A percentile compares a stretch with the other conserved stretches of the same genome.
phyloP scores from a whole-genome alignment of 2,888 invertebrate genomes.

The Galeopsomyia nigrocyanea region DNA sequence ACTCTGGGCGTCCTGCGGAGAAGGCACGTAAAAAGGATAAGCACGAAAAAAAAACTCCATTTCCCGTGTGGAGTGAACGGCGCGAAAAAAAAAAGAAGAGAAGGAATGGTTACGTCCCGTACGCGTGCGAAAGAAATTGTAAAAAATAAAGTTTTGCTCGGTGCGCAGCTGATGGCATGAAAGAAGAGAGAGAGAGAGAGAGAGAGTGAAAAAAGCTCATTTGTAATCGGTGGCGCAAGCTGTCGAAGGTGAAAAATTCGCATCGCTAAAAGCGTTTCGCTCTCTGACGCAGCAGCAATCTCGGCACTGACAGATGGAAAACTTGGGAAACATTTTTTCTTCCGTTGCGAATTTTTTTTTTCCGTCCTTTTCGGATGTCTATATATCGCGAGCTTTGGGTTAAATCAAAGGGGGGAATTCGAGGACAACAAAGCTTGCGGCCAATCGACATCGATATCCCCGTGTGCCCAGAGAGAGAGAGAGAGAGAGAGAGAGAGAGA shows the following conservation, averaged over 20 bases:
- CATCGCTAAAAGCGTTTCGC: not conserved
- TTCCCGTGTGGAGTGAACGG: too few species aligned
- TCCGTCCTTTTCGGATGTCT: not conserved
- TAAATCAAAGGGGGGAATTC: conserved; percentile 16
- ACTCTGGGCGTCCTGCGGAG: too few species aligned
- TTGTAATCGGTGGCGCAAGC: conserved; percentile 6
- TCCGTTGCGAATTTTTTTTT: conserved; percentile 4
- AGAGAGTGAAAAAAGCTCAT: conserved; percentile 17
- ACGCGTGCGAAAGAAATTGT: too few species aligned
- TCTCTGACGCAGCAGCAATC: conserved; percentile 16
- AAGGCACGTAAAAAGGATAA: too few species aligned
- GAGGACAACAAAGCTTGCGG: too few species aligned
- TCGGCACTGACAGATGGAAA: conserved; percentile 10
- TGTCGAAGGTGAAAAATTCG: conserved; percentile 19
- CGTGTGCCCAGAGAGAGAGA: not conserved
- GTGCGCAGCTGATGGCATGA: too few species aligned
- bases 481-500: not conserved
- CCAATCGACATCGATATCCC: not conserved
- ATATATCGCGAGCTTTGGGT: not conserved
- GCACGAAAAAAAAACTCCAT: too few species aligned
- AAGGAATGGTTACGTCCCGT: too few species aligned
- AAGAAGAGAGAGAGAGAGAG: too few species aligned
- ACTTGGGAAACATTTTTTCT: conserved; percentile 1
- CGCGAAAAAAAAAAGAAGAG: too few species aligned
- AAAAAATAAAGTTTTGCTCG: too few species aligned